Percentiles rank a stretch among this genome's conserved stretches.
Conservation (phyloP, 2,113 vertebrate species). For the Cromileptes altivelis region DNA sequence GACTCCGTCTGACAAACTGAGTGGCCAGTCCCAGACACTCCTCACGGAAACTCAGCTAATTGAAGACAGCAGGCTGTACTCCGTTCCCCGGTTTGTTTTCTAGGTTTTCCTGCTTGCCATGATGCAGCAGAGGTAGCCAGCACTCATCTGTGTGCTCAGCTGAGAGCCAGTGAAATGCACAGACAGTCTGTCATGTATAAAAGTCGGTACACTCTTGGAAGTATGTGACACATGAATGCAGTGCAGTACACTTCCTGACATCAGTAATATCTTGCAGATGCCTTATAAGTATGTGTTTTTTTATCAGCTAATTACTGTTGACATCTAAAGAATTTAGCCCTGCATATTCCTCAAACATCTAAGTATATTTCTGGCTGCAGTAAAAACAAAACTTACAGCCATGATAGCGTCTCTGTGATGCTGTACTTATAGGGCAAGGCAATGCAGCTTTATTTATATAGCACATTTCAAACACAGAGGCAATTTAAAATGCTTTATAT, state of each 20-base stretch:
- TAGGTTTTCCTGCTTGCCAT: slow-evolving; percentile 46
- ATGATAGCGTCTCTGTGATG: no score
- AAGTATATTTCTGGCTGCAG: background rate
- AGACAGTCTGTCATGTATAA: background rate
- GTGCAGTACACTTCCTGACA: background rate
- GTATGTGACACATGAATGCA: background rate
- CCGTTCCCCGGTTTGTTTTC: slow-evolving; percentile 36
- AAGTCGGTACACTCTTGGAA: background rate
- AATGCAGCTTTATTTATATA: no score
- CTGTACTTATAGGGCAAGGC: background rate
- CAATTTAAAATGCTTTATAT: no score
- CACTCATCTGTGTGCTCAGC: slow-evolving; percentile 6
- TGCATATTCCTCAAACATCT: background rate
- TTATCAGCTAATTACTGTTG: background rate
- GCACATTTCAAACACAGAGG: no score
- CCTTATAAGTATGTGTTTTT: background rate
- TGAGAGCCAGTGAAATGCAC: background rate
- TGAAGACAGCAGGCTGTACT: slow-evolving; percentile 75
- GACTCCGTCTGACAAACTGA: slow-evolving; percentile 69
- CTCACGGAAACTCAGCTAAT: slow-evolving; percentile 78
- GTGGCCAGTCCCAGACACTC: slow-evolving; percentile 67
- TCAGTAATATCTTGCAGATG: background rate
- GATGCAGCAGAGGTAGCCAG: slow-evolving; percentile 29
- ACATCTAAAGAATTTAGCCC: background rate
- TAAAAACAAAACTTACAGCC: background rate